A percentile compares a stretch with the other conserved stretches of the same genome.
These are phyloP conservation scores for Eudyptes chrysolophus DNA, from an alignment of 2,113 vertebrate species.

Conservation along the genomic window DNA sequence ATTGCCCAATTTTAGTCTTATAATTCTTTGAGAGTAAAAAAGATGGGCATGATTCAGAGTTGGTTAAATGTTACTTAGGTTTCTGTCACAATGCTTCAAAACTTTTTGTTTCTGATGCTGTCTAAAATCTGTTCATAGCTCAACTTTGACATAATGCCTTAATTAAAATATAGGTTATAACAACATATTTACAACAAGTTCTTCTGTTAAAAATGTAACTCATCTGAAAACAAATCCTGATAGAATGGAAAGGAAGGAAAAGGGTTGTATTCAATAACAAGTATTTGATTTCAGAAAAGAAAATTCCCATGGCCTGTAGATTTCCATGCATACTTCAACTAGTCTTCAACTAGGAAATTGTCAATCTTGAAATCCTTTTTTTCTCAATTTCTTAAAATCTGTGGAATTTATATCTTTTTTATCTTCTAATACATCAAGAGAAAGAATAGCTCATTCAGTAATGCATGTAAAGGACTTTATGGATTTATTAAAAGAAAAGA, in stretches of 20 bases:
- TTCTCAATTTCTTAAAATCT: neutral
- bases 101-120: neutral
- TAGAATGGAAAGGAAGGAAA: neutral
- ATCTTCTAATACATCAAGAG: neutral
- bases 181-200: neutral
- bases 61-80: neutral
- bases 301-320: neutral
- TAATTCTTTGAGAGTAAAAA: neutral
- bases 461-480: neutral
- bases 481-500: neutral
- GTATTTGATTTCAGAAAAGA: neutral
- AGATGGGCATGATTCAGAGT: neutral
- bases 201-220: neutral
- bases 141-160: neutral
- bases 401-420: neutral
- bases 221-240: neutral
- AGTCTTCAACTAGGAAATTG: neutral
- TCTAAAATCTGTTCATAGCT: neutral
- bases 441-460: neutral
- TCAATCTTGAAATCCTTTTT: neutral
- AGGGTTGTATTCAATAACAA: neutral
- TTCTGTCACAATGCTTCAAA: neutral
- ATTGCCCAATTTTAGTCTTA: neutral
- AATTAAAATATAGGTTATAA: neutral
- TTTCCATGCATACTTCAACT: neutral